These are phyloP conservation scores for Eupithecia centaureata DNA, from an alignment of 2,888 invertebrate species.

Conservation along the genomic window DNA sequence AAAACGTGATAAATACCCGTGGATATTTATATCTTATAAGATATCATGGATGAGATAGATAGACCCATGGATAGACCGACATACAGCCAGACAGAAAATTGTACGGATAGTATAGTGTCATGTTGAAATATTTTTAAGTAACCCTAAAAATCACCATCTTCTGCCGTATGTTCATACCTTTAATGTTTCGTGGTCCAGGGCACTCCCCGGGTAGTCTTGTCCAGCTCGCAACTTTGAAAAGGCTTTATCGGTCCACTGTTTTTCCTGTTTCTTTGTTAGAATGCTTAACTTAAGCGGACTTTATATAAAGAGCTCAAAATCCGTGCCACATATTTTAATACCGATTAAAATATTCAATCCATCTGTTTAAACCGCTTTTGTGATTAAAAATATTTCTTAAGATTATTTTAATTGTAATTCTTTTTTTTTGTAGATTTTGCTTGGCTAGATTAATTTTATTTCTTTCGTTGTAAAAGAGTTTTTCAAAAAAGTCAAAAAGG, in stretches of 20 bases:
- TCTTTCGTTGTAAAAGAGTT: neutral
- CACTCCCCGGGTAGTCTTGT: neutral
- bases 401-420: too few species aligned
- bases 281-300: neutral
- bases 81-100: too few species aligned
- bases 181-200: neutral
- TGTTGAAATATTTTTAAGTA: neutral
- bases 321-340: neutral
- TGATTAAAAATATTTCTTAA: too few species aligned
- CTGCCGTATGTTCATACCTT: neutral
- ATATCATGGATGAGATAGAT: too few species aligned
- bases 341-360: neutral
- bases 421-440: neutral
- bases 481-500: too few species aligned
- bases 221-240: neutral
- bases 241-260: neutral
- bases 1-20: too few species aligned
- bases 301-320: neutral
- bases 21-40: too few species aligned
- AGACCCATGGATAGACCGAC: too few species aligned
- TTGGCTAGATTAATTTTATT: too few species aligned
- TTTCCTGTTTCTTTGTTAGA: neutral
- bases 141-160: neutral
- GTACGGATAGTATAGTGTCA: too few species aligned
- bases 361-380: neutral